A percentile compares a stretch with the other conserved stretches of the same genome.
Conservation (phyloP, 2,113 vertebrate genomes). For the Carassius carassius region DNA sequence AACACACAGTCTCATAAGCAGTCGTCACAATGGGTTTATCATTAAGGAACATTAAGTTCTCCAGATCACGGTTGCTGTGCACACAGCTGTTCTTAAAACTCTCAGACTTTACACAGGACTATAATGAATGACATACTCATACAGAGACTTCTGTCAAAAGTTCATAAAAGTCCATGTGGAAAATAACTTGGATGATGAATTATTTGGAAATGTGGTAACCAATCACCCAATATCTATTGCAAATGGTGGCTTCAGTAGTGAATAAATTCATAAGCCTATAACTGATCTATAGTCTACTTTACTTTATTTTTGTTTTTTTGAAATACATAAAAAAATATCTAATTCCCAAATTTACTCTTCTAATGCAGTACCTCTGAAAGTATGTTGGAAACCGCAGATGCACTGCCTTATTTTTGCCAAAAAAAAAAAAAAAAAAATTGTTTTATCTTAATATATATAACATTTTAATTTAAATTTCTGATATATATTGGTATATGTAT, state of each 20-base stretch:
- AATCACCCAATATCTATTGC: neutral
- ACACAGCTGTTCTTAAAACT: slow-evolving; percentile 69
- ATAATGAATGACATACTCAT: slow-evolving; percentile 67
- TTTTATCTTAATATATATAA: too few species aligned
- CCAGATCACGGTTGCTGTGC: slow-evolving; percentile 67
- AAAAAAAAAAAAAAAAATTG: too few species aligned
- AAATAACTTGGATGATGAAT: neutral
- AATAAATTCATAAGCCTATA: neutral
- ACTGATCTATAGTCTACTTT: neutral
- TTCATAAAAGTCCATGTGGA: slow-evolving; percentile 16
- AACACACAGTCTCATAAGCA: too few species aligned
- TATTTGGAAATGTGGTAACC: neutral
- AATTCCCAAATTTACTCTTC: too few species aligned
- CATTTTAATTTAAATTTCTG: too few species aligned
- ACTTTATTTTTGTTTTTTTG: too few species aligned
- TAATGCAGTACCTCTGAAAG: too few species aligned
- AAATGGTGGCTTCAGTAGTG: neutral
- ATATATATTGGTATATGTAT: too few species aligned
- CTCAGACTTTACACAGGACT: slow-evolving; percentile 72
- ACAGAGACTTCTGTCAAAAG: slow-evolving; percentile 29
- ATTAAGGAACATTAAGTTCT: slow-evolving; percentile 63
- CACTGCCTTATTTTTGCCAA: too few species aligned
- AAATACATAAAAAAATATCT: too few species aligned
- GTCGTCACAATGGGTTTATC: slow-evolving; percentile 41
- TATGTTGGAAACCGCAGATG: too few species aligned